phyloP scores from a whole-genome alignment of 2,797 vertebrate species.

The Chelon auratus region DNA sequence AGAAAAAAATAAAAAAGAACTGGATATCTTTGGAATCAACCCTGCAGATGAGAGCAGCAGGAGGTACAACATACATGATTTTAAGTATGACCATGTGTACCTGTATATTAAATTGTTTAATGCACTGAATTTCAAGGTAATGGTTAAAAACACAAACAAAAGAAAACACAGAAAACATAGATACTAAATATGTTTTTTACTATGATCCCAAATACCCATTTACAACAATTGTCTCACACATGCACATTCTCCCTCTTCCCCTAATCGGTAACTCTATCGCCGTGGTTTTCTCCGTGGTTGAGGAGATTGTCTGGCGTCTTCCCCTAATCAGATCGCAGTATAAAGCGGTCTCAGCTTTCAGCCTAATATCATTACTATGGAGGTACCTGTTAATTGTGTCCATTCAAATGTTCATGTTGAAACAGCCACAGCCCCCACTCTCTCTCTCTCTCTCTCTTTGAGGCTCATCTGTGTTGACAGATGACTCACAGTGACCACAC shows the following conservation, averaged over 20 bases:
- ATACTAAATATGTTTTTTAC: background rate
- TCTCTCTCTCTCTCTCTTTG: constrained; percentile 2
- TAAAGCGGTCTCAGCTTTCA: constrained; percentile 79
- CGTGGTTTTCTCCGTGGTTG: constrained; percentile 36
- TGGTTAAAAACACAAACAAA: background rate
- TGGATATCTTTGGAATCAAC: constrained; percentile 98
- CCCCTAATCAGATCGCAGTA: constrained; percentile 69
- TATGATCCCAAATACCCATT: constrained; percentile 20
- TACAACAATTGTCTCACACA: constrained; percentile 27
- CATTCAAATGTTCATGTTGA: constrained; percentile 39
- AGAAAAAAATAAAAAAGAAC: constrained; percentile 94
- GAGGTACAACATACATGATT: constrained; percentile 82
- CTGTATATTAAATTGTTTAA: background rate
- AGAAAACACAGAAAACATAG: background rate
- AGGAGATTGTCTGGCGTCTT: constrained; percentile 74
- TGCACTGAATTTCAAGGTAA: background rate
- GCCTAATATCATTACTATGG: constrained; percentile 59
- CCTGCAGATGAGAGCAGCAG: constrained; percentile 95
- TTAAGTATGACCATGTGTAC: background rate
- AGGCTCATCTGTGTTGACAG: constrained; percentile 58
- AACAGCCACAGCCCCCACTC: constrained; percentile 20
- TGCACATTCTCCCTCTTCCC: constrained; percentile 17
- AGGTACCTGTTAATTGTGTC: constrained; percentile 74
- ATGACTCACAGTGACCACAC: constrained; percentile 79
- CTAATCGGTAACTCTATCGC: constrained; percentile 66